Evolutionary conservation across 2,113 vertebrate species (phyloP).

Genomic region (Psammodynastes pulverulentus): DNA sequence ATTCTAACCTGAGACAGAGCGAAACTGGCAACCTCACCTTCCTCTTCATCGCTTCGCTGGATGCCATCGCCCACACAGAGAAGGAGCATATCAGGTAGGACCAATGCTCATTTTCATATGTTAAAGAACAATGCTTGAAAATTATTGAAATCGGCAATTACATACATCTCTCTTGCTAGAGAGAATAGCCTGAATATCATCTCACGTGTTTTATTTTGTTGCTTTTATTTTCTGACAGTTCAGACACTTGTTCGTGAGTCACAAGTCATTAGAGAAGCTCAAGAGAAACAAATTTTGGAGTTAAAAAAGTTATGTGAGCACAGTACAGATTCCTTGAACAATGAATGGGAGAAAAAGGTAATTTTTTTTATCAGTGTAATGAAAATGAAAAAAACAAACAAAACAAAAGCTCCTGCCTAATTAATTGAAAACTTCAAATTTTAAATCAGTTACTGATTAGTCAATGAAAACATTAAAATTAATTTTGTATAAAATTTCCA

Average conservation of each 20-base stretch:
- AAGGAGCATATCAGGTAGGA: too few species aligned
- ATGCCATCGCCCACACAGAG: too few species aligned
- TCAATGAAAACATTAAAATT: not conserved
- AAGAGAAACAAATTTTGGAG: conserved; percentile 90
- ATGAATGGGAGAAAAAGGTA: conserved; percentile 96
- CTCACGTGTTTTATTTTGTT: conserved; percentile 39
- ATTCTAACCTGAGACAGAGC: too few species aligned
- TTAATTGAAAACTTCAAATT: not conserved
- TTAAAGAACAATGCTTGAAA: conserved; percentile 3
- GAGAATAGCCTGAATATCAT: not conserved
- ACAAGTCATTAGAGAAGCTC: conserved; percentile 85
- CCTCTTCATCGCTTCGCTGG: too few species aligned
- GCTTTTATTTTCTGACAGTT: conserved; percentile 76
- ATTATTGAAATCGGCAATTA: conserved; percentile 11
- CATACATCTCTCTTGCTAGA: not conserved
- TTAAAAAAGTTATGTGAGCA: conserved; percentile 90
- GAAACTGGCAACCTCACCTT: too few species aligned
- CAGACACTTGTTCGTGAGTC: conserved; percentile 88
- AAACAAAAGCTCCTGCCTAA: not conserved
- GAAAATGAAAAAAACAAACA: not conserved
- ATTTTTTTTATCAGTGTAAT: not conserved
- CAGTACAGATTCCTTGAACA: conserved; percentile 82
- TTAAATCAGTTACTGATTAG: not conserved
- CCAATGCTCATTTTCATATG: too few species aligned
- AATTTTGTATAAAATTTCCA: not conserved